Conservation (phyloP, 2,797 vertebrate genomes). For the Sphenodon punctatus region DNA sequence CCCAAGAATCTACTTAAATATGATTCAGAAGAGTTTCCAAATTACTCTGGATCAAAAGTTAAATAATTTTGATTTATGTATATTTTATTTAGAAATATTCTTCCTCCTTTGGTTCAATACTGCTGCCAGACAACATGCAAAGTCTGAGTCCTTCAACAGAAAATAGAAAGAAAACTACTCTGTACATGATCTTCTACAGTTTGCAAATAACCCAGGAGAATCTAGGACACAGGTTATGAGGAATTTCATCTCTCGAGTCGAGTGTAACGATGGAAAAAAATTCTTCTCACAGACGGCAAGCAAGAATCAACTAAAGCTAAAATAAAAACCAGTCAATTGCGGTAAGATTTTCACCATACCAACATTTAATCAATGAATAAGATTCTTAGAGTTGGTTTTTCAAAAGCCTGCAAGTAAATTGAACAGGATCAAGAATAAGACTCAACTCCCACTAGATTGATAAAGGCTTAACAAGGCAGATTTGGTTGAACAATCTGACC, state of each 20-base stretch:
- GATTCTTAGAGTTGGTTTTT: not conserved
- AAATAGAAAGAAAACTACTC: not conserved
- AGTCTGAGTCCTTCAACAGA: conserved; percentile 22
- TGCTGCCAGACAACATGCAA: rapidly evolving
- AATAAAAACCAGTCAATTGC: conserved; percentile 6
- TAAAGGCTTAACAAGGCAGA: not conserved
- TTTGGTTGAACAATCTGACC: not conserved
- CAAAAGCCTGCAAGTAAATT: not conserved
- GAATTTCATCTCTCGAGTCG: conserved; percentile 48
- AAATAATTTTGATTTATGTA: not conserved
- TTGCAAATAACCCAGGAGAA: not conserved
- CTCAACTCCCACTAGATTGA: not conserved
- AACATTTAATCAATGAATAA: not conserved
- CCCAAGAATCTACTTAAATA: too few relatives aligned
- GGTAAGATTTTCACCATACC: not conserved
- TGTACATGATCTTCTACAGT: not conserved
- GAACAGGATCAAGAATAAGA: not conserved
- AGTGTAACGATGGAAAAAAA: not conserved
- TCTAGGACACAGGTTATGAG: conserved; percentile 34
- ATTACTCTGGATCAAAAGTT: rapidly evolving
- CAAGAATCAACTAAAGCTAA: conserved; percentile 19
- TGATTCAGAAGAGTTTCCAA: too few relatives aligned
- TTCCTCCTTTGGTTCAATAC: not conserved
- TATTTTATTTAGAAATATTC: not conserved
- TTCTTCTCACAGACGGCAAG: not conserved